Percentiles rank a stretch among this genome's conserved stretches.
Evolutionary conservation across 2,797 vertebrate species (phyloP).

Genomic region (Amblyraja radiata): DNA sequence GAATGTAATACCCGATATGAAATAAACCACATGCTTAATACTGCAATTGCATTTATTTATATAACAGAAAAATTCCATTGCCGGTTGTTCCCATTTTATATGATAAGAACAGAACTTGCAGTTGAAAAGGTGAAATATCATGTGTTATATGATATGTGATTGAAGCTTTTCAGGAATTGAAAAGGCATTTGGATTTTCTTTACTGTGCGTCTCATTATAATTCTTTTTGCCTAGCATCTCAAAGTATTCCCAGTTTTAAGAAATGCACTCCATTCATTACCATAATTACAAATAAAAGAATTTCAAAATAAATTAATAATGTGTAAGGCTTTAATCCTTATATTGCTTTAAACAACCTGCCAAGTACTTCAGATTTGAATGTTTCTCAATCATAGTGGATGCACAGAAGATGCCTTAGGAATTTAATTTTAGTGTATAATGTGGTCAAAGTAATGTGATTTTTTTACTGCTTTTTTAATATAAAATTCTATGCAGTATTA

Average conservation of each 20-base stretch:
- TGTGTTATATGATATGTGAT: background rate
- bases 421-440: slow-evolving; percentile 16
- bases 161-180: background rate
- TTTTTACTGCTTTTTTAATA: slow-evolving; percentile 11
- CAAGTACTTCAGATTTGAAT: slow-evolving; percentile 13
- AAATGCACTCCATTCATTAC: background rate
- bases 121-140: background rate
- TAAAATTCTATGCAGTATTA: slow-evolving; percentile 2
- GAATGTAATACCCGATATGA: background rate
- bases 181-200: slow-evolving; percentile 7
- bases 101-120: background rate
- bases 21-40: background rate
- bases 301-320: background rate
- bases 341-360: background rate
- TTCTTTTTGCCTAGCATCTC: background rate
- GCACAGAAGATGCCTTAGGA: background rate
- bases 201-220: background rate
- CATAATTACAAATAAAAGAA: slow-evolving; percentile 1
- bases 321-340: background rate
- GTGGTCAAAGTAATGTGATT: background rate
- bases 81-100: background rate
- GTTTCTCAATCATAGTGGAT: background rate
- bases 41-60: background rate
- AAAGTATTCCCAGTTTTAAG: background rate
- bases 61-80: background rate